Percentiles rank a stretch among this genome's conserved stretches.
Evolutionary conservation across 1,140 invertebrate species (phyloP).

Genomic region (Propsilocerus akamusi): DNA sequence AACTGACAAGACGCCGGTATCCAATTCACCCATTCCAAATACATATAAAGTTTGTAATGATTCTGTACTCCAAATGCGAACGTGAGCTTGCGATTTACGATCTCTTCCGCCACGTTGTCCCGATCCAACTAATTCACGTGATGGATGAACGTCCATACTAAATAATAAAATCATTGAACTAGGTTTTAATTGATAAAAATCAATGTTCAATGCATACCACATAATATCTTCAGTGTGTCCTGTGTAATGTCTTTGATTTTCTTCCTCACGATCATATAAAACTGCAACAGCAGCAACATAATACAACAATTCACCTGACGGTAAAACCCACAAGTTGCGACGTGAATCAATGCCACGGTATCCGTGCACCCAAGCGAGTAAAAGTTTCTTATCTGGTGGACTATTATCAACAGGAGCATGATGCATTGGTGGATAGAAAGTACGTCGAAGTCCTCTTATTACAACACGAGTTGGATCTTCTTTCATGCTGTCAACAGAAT

Average conservation of each 20-base stretch:
- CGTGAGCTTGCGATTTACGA: constrained; percentile 72
- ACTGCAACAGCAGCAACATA: constrained; percentile 83
- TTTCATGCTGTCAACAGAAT: constrained; percentile 28
- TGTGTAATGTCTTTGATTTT: constrained; percentile 78
- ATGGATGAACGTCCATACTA: constrained; percentile 79
- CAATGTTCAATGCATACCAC: constrained; percentile 26
- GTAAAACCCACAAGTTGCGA: constrained; percentile 76
- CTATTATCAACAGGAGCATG: constrained; percentile 60
- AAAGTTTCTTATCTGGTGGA: constrained; percentile 68
- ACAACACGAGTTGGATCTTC: constrained; percentile 67
- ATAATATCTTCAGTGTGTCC: constrained; percentile 89
- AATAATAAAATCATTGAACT: constrained; percentile 4
- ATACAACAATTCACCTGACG: constrained; percentile 83
- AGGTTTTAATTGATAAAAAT: neutral
- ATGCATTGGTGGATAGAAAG: constrained; percentile 72
- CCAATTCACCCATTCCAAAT: constrained; percentile 80
- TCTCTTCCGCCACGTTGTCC: constrained; percentile 69
- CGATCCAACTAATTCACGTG: constrained; percentile 73
- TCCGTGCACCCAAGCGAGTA: constrained; percentile 89
- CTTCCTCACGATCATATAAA: constrained; percentile 75
- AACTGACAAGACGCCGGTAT: constrained; percentile 71
- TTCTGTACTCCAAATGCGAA: constrained; percentile 86
- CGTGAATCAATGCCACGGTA: constrained; percentile 77
- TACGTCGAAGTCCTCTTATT: constrained; percentile 63
- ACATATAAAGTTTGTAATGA: constrained; percentile 80